Evolutionary conservation across 2,113 vertebrate genomes (phyloP), one percentile per base, ranked within the genome.

Genomic region (Nanger granti): DNA sequence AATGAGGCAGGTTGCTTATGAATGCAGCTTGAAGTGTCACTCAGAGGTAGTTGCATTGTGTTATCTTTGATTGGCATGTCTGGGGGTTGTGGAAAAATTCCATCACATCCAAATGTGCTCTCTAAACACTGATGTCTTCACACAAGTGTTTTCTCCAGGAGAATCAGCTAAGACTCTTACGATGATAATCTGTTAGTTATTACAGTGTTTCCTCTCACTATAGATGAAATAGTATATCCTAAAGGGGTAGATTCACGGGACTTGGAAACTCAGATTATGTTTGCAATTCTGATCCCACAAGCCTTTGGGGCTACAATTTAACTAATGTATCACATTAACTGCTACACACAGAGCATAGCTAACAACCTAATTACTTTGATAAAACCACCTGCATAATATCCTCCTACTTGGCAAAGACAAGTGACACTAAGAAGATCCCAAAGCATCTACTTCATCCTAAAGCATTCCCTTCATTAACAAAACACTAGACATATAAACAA

Each of bases 1-100:
- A 99, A 99, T 98, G 97, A 98, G 97, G 96, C 97, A 98, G 85
- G 97, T 98, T 99, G 98, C 98, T 99, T 99, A 98, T 98, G 98
- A 99, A 99, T 99, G 97, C 98, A 96, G 98, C 98, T 97, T 97
- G 91, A 98, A 98, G 95, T 99, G 99, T 99, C 99, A 99, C 96
- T 99, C 98, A 98, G 97, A 98, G 97, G 98, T 98, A 97, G 97
- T 96, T 98, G 98, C 98, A 98, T 98, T 98, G 97, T 98, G 95
- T 98, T 98, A 95, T 96, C 98, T 98, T 98, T 99, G 98, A 99
- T 97, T 99, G 99, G 97, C 98, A 34, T 98, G 84, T 98, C 97
- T 98, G 91, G 90, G 96, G 66, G 12, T 97, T 69, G 91, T 96
- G 87, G 94, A 98, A 98, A 97, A 98, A 96, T 87, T 95, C 97